Percentiles rank a stretch among this genome's conserved stretches.
Evolutionary conservation across 2,888 invertebrate species (phyloP).

Genomic region (Nemotelus pantherinus): DNA sequence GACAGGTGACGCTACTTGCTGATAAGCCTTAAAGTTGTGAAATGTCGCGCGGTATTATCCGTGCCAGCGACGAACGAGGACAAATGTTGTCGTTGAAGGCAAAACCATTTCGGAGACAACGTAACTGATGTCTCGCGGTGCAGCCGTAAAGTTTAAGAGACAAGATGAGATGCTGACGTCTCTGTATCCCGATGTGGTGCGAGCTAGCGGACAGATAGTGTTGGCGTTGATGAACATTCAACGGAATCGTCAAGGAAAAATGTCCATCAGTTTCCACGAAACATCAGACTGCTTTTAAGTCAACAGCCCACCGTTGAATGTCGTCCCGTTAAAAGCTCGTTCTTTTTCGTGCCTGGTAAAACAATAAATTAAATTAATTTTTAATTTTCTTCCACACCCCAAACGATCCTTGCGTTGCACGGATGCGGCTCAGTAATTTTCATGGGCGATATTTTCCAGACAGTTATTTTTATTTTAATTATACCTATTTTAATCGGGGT

Average conservation of each 20-base stretch:
- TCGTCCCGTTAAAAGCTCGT: background rate
- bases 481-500: constrained; percentile 8
- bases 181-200: background rate
- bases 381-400: background rate
- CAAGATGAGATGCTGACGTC: background rate
- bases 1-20: constrained; percentile 10
- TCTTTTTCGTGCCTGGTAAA: background rate
- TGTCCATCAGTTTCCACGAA: background rate
- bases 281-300: too few species aligned
- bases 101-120: too few species aligned
- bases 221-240: too few species aligned
- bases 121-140: too few species aligned
- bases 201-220: too few species aligned
- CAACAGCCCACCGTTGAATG: too few species aligned
- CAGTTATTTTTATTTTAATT: constrained; percentile 26
- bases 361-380: constrained; percentile 22
- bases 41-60: constrained; percentile 10
- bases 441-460: constrained; percentile 11
- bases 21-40: constrained; percentile 13
- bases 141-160: too few species aligned
- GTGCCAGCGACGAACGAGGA: background rate
- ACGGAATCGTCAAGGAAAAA: background rate
- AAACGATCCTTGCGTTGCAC: background rate
- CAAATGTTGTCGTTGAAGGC: too few species aligned
- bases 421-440: background rate